phyloP scores from a whole-genome alignment of 2,113 vertebrate genomes.

The Tetraodon nigroviridis region DNA sequence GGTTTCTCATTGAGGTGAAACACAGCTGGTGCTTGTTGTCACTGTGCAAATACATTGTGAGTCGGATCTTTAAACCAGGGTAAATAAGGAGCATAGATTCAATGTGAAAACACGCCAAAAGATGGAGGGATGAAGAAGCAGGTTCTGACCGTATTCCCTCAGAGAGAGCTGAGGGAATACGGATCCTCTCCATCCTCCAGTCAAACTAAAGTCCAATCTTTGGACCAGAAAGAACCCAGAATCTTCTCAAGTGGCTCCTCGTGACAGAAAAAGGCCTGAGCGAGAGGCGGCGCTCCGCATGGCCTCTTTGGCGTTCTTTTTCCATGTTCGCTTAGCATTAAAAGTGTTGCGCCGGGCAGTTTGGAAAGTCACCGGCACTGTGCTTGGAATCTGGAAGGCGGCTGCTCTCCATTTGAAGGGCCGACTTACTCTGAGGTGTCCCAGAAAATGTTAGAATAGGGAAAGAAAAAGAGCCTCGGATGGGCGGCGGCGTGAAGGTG shows the following conservation, averaged over 20 bases:
- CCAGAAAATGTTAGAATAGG: background rate
- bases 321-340: conserved; percentile 32
- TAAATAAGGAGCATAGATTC: too few relatives aligned
- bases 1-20: too few relatives aligned
- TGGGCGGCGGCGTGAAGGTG: background rate
- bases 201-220: too few relatives aligned
- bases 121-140: background rate
- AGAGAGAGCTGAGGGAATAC: conserved; percentile 11
- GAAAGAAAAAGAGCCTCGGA: background rate
- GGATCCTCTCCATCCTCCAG: too few relatives aligned
- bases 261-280: too few relatives aligned
- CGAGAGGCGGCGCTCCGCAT: too few relatives aligned
- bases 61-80: too few relatives aligned
- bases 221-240: too few relatives aligned
- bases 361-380: conserved; percentile 30
- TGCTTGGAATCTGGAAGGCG: conserved; percentile 24
- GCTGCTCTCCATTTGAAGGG: conserved; percentile 36
- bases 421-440: conserved; percentile 3
- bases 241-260: too few relatives aligned
- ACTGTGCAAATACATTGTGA: too few relatives aligned
- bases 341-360: conserved; percentile 13
- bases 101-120: background rate
- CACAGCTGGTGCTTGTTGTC: too few relatives aligned
- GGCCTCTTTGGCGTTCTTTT: background rate
- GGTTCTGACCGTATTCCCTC: conserved; percentile 8